Percentiles rank a stretch among this genome's conserved stretches.
phyloP scores from a whole-genome alignment of 2,113 vertebrate species.

The Campylorhamphus procurvoides region DNA sequence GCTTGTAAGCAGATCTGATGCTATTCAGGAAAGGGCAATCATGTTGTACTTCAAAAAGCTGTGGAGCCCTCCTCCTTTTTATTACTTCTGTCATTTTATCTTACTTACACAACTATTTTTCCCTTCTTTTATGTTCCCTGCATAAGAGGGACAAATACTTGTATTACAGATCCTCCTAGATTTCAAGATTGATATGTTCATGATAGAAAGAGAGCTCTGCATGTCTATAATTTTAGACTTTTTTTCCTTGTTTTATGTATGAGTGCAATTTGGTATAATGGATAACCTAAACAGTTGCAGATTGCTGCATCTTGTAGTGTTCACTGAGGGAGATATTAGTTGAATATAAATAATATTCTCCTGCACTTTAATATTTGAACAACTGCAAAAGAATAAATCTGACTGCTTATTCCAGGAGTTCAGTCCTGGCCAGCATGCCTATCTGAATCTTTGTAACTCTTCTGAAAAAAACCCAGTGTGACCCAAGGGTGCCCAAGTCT shows the following conservation, averaged over 20 bases:
- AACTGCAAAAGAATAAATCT: not conserved
- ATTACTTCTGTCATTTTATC: not conserved
- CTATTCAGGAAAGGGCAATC: not conserved
- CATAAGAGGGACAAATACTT: not conserved
- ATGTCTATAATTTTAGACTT: not conserved
- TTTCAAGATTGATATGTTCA: not conserved
- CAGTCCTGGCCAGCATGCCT: not conserved
- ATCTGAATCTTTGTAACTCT: not conserved
- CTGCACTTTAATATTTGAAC: not conserved
- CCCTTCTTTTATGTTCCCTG: not conserved
- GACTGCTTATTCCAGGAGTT: not conserved
- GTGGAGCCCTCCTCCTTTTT: not conserved
- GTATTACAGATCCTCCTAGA: not conserved
- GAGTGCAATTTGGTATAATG: not conserved
- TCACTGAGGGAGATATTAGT: not conserved
- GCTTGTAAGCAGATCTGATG: not conserved
- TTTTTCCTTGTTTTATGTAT: not conserved
- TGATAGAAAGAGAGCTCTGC: not conserved
- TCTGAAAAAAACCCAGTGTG: not conserved
- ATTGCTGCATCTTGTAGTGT: not conserved
- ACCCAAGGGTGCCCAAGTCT: not conserved
- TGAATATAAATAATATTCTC: not conserved
- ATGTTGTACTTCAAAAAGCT: not conserved
- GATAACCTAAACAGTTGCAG: not conserved
- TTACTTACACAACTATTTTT: not conserved